phyloP scores from a whole-genome alignment of 1,140 invertebrate genomes.

The Pseudomyrmex concolor region DNA sequence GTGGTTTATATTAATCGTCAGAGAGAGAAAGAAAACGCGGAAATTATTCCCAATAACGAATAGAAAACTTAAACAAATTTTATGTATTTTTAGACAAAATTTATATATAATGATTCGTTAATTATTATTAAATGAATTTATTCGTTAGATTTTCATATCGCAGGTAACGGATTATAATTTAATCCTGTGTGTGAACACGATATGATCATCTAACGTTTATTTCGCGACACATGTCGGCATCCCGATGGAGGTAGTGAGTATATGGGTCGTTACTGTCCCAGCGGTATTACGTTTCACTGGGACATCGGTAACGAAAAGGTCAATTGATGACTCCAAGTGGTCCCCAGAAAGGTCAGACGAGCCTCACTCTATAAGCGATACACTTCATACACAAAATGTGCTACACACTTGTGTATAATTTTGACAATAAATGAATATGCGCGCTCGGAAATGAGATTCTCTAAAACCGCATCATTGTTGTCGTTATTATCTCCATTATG shows the following conservation, averaged over 20 bases:
- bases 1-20: too few species aligned
- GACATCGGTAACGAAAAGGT: slow-evolving; percentile 55
- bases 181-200: neutral
- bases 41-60: neutral
- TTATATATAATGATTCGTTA: neutral
- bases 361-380: neutral
- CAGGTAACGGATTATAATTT: neutral
- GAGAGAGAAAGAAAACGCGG: too few species aligned
- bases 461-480: neutral
- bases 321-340: slow-evolving; percentile 46
- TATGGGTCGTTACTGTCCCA: slow-evolving; percentile 50
- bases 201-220: neutral
- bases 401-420: neutral
- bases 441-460: neutral
- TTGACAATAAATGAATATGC: neutral
- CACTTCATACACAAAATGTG: too few species aligned
- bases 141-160: neutral
- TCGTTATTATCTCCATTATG: slow-evolving; percentile 31
- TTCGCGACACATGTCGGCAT: slow-evolving; percentile 1
- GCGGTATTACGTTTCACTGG: slow-evolving; percentile 50
- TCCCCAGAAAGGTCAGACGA: slow-evolving; percentile 31
- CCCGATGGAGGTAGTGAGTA: neutral
- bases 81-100: neutral
- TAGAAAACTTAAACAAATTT: neutral
- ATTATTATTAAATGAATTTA: neutral